Evolutionary conservation across 2,888 invertebrate genomes (phyloP).

Genomic region (Limnephilus marmoratus): DNA sequence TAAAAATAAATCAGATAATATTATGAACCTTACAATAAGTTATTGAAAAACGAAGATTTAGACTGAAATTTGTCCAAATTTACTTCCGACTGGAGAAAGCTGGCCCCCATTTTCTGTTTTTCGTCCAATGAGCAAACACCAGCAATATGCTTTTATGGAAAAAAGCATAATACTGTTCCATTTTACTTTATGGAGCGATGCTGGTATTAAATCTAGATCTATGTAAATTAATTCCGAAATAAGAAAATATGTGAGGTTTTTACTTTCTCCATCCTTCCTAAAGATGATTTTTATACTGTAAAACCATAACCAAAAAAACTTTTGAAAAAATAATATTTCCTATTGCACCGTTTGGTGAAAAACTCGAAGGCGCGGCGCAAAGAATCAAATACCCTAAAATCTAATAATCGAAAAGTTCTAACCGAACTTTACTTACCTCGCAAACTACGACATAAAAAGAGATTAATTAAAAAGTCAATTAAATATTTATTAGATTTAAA

Average conservation of each 20-base stretch:
- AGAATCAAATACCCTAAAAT: no score
- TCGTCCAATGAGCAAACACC: not conserved
- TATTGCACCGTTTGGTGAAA: no score
- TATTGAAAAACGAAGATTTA: conserved; percentile 8
- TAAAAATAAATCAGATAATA: not conserved
- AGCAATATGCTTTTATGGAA: not conserved
- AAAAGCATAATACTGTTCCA: not conserved
- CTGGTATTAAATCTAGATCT: conserved; percentile 2
- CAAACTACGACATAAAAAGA: no score
- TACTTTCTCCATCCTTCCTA: not conserved
- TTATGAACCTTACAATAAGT: not conserved
- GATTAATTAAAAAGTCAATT: no score
- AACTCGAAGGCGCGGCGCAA: no score
- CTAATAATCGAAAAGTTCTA: no score
- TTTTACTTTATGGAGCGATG: conserved; percentile 16
- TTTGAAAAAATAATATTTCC: no score
- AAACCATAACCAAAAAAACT: no score
- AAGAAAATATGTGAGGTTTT: not conserved
- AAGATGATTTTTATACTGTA: not conserved
- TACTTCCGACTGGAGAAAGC: not conserved
- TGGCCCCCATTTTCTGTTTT: not conserved
- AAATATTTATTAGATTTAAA: no score
- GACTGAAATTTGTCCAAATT: conserved; percentile 4
- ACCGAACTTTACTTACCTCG: no score
- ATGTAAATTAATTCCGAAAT: conserved; percentile 1